Base-by-base conservation (phyloP, 1,140 invertebrate genomes). In the Pollicipes pollicipes region DNA sequence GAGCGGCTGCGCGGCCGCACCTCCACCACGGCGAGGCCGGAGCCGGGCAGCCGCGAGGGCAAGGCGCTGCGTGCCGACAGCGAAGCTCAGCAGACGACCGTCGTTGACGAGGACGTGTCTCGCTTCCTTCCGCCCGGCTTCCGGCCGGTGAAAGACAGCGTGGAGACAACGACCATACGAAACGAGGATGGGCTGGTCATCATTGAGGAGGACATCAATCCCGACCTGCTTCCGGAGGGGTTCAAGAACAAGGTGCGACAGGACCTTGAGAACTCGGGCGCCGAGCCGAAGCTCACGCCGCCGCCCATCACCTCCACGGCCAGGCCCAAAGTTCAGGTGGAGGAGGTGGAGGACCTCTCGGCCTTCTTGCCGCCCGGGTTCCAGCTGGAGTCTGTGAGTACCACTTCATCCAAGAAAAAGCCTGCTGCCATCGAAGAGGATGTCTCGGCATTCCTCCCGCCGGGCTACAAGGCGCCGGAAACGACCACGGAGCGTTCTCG, bases 371-470 rank as follows among this genome's bases (percentile, higher is more conserved):
- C 73, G 8, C 69, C 70, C 27, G 69, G 70, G 35, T 70, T 69
- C 66, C 69, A 68, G 67, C 37, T 73, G 24, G 67, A 68, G 32
- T 68, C 67, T 10, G 45, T 58, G 45, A 58, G 45, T 24, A 68
- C 67, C 6, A 68, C 32, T 21, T 17, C 10, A 21, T 10, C 2
- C 10, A 68, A 35, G 67, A 68, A 68, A 24, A 10, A 68, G 67
- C 67, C 30, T 10, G n/a, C 35, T 21, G 28, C 64, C n/a, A 37
- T 68, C 16, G 66, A 69, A 17, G 72, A 71, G 35, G 86, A 89
- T 71, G 81, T 88, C 67, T 81, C 83, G 68, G 77, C 83, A 26
- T 79, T 88, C 21, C 77, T 88, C 73, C 85, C 85, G 1, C 83
- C 84, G 29, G 84, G 83, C 73, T 87, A 79, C 68, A 84, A 84